These are phyloP conservation scores for Drosophila simulans DNA, from an alignment of 1,140 invertebrate species.

Conservation along the genomic window DNA sequence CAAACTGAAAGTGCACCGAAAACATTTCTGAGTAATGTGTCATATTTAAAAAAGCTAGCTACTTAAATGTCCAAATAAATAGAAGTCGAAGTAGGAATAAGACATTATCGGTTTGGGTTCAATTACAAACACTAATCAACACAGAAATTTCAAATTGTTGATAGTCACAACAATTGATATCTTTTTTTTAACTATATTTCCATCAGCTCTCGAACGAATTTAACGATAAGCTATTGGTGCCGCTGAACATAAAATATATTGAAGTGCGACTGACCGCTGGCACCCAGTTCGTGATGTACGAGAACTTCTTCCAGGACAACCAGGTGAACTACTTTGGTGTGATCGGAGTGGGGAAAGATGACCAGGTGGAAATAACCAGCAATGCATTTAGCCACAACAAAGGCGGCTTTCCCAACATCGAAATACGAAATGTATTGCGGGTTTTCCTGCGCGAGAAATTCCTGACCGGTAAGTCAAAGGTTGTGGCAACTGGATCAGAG, in stretches of 20 bases:
- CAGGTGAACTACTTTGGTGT: slow-evolving; percentile 68
- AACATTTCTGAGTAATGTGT: too few relatives aligned
- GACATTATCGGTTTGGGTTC: too few relatives aligned
- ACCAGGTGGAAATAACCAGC: slow-evolving; percentile 62
- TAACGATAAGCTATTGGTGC: slow-evolving; percentile 38
- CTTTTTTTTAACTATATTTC: background rate
- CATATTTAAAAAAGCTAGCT: too few relatives aligned
- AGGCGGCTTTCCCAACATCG: slow-evolving; percentile 73
- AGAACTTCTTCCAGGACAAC: slow-evolving; percentile 61
- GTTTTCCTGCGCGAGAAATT: slow-evolving; percentile 54
- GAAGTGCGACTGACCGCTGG: slow-evolving; percentile 38
- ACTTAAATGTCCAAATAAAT: too few relatives aligned
- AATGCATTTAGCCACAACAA: slow-evolving; percentile 66
- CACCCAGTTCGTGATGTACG: slow-evolving; percentile 48
- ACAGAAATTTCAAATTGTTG: too few relatives aligned
- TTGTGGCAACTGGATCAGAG: background rate
- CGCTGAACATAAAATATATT: slow-evolving; percentile 38
- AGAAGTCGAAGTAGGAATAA: too few relatives aligned
- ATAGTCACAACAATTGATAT: too few relatives aligned
- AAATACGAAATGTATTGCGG: slow-evolving; percentile 40
- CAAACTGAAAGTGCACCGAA: too few relatives aligned
- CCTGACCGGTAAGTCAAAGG: slow-evolving; percentile 54
- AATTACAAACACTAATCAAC: too few relatives aligned
- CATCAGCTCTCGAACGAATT: slow-evolving; percentile 47
- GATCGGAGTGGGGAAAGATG: slow-evolving; percentile 43